Percentiles rank a stretch among this genome's conserved stretches.
phyloP scores from a whole-genome alignment of 2,113 vertebrate species.

The Aphyosemion australe region DNA sequence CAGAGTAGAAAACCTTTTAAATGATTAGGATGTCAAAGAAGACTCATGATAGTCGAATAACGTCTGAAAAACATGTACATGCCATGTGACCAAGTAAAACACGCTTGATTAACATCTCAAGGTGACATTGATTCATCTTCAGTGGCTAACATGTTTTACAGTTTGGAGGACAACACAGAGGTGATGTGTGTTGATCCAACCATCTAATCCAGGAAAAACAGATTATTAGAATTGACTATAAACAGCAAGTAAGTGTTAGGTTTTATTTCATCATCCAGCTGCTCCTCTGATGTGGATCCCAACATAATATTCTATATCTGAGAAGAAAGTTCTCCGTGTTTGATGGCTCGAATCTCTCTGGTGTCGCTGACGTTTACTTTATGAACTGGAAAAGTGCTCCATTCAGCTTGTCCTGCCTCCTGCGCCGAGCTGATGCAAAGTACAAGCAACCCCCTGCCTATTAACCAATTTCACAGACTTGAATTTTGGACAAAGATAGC shows the following conservation, averaged over 20 bases:
- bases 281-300: slow-evolving; percentile 19
- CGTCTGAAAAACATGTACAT: slow-evolving; percentile 42
- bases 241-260: slow-evolving; percentile 1
- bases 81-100: slow-evolving; percentile 33
- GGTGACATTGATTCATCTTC: slow-evolving; percentile 41
- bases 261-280: slow-evolving; percentile 5
- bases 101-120: slow-evolving; percentile 23
- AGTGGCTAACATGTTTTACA: slow-evolving; percentile 50
- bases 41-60: slow-evolving; percentile 10
- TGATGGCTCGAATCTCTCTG: slow-evolving; percentile 37
- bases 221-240: too few relatives aligned
- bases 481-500: slow-evolving; percentile 42
- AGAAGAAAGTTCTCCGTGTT: slow-evolving; percentile 5
- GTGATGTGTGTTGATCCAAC: slow-evolving; percentile 15
- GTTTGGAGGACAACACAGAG: slow-evolving; percentile 15
- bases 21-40: neutral
- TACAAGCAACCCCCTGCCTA: slow-evolving; percentile 49
- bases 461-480: slow-evolving; percentile 33
- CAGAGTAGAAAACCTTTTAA: slow-evolving; percentile 13
- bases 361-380: slow-evolving; percentile 75
- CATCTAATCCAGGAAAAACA: neutral
- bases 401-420: slow-evolving; percentile 47
- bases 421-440: slow-evolving; percentile 52
- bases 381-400: slow-evolving; percentile 74
- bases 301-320: neutral